Base-by-base conservation (phyloP, 2,113 vertebrate species). In the Jacana jacana region DNA sequence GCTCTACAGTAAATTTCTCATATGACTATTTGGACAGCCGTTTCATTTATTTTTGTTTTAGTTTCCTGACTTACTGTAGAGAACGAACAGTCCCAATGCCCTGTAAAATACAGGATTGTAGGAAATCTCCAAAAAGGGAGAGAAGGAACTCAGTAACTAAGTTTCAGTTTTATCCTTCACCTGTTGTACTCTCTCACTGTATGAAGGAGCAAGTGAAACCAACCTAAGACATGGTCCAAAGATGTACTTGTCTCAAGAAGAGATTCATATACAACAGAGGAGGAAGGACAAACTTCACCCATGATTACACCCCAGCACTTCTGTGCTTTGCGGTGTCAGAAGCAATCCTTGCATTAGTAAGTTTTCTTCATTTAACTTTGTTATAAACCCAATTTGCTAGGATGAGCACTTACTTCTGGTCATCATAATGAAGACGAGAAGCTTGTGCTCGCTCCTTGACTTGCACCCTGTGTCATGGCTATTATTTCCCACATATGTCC, bases 301-400 rank as follows among this genome's bases (percentile, higher is more conserved):
- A 0, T 4, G 17, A 3, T n/a, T 73, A 58, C 1, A 2, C 6
- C 30, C 6, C 23, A 79, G 42, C 37, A 37, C 13, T 44, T 63
- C 2, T 2, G 25, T 17, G 40, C 28, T 55, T 66, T 49, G 33
- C 17, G 77, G 33, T 77, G 77, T 18, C 64, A 61, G 42, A 81
- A 58, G n/a, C 33, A 86, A 37, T 17, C 25, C 48, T 60, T 63
- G 11, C 30, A 49, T 42, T n/a, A 40, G 20, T n/a, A 78, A n/a
- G 24, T 30, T 57, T 63, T 63, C 25, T 55, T 73, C 49, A 42
- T 63, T 54, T 58, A 72, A 68, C 30, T 37, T 64, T 18, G 39
- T 44, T 63, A 48, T 6, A 58, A 83, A 42, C 17, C 11, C 30
- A 24, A 4, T 46, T 58, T 79, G 18, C 49, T 49, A 69, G 42